Conservation (phyloP, 2,113 vertebrate genomes). For the Pterocles burchelli region DNA sequence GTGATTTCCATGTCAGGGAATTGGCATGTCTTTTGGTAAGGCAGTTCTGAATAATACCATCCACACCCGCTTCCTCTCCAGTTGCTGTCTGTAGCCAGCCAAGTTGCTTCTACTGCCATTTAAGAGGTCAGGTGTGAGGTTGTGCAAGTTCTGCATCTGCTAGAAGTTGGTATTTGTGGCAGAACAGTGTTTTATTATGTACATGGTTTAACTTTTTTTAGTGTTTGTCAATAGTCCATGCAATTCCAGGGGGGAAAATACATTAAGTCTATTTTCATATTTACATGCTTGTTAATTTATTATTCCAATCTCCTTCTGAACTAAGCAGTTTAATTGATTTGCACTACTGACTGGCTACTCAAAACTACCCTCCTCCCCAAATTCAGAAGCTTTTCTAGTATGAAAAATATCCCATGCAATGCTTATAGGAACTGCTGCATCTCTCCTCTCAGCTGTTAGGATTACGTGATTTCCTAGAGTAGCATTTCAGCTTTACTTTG, state of each 20-base stretch:
- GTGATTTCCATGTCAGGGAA: slow-evolving; percentile 10
- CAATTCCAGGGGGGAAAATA: not conserved
- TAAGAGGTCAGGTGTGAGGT: not conserved
- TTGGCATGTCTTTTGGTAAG: slow-evolving; percentile 6
- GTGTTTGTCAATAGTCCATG: not conserved
- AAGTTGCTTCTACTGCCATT: not conserved
- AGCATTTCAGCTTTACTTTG: not conserved
- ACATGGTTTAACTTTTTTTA: not conserved
- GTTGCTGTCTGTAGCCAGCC: not conserved
- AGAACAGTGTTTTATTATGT: not conserved
- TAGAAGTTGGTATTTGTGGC: not conserved
- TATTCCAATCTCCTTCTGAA: not conserved
- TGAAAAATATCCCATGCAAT: not conserved
- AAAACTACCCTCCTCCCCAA: not conserved
- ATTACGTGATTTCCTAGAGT: accelerated
- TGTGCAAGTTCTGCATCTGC: not conserved
- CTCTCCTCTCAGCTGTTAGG: not conserved
- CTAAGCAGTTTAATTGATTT: not conserved
- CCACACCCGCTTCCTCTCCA: not conserved
- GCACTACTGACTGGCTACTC: not conserved
- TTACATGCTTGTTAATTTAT: not conserved
- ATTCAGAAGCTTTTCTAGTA: not conserved
- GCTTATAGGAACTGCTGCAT: not conserved
- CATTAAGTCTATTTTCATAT: not conserved
- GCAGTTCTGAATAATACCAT: not conserved